Conservation (phyloP, 92 coral and sea anemone species). For the Palythoa heliodiscus region DNA sequence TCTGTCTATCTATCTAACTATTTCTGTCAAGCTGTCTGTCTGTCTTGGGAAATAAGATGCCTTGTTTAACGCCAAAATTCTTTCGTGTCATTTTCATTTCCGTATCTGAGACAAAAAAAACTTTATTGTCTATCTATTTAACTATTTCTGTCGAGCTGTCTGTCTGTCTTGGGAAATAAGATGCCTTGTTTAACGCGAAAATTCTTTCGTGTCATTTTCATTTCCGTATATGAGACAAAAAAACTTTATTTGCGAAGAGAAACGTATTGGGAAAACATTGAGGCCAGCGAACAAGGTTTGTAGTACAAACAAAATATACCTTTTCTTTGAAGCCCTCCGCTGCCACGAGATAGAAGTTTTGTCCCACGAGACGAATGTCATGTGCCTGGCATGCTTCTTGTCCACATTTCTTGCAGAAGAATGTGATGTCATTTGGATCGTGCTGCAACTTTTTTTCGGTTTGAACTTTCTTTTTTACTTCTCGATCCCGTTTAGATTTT, state of each 20-base stretch:
- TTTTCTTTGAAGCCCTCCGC: conserved; percentile 63
- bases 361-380: conserved; percentile 63
- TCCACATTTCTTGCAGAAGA: conserved; percentile 79
- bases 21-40: too few species aligned
- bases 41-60: too few species aligned
- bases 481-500: conserved; percentile 57
- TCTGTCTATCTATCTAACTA: too few species aligned
- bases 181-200: too few species aligned
- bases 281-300: neutral
- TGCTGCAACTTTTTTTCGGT: conserved; percentile 38
- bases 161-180: too few species aligned
- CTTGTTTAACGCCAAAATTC: too few species aligned
- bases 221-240: too few species aligned
- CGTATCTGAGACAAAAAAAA: too few species aligned
- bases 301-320: conserved; percentile 14
- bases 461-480: conserved; percentile 45
- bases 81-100: too few species aligned
- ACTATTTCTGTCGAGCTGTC: too few species aligned
- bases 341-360: conserved; percentile 60
- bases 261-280: neutral
- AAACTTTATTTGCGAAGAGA: neutral
- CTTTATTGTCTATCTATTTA: too few species aligned
- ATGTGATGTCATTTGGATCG: conserved; percentile 72
- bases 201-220: too few species aligned
- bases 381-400: conserved; percentile 83